Percentiles rank a stretch among this genome's conserved stretches.
phyloP scores from a whole-genome alignment of 2,113 vertebrate species.

The Tragulus kanchil region DNA sequence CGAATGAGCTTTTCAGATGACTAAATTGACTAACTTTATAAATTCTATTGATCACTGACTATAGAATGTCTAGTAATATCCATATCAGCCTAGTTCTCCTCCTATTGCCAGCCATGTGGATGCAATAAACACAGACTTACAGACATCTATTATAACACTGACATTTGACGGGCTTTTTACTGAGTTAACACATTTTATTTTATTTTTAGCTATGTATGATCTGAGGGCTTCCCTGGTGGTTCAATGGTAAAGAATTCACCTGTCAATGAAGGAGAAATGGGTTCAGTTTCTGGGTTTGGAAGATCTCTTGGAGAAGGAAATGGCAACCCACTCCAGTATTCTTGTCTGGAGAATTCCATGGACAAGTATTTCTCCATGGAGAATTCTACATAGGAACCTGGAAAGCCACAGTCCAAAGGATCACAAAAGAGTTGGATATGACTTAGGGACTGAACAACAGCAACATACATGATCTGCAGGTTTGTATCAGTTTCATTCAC shows the following conservation, averaged over 20 bases:
- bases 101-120: fast-evolving
- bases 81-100: too few species aligned
- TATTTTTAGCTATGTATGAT: neutral
- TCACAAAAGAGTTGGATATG: neutral
- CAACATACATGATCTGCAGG: neutral
- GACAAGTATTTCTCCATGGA: neutral
- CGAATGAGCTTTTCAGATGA: neutral
- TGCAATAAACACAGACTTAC: neutral
- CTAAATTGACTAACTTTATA: neutral
- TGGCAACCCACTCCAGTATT: neutral
- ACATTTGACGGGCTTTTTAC: neutral
- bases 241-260: neutral
- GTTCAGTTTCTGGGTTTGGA: too few species aligned
- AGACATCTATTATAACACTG: neutral
- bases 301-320: neutral
- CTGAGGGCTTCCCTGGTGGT: neutral
- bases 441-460: fast-evolving
- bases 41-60: neutral
- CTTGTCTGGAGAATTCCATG: neutral
- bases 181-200: neutral
- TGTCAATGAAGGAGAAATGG: neutral
- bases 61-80: neutral
- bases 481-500: neutral
- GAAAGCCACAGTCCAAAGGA: neutral
- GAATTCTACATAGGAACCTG: neutral